phyloP scores from a whole-genome alignment of 2,888 invertebrate genomes.

The Aphodius sticticus region DNA sequence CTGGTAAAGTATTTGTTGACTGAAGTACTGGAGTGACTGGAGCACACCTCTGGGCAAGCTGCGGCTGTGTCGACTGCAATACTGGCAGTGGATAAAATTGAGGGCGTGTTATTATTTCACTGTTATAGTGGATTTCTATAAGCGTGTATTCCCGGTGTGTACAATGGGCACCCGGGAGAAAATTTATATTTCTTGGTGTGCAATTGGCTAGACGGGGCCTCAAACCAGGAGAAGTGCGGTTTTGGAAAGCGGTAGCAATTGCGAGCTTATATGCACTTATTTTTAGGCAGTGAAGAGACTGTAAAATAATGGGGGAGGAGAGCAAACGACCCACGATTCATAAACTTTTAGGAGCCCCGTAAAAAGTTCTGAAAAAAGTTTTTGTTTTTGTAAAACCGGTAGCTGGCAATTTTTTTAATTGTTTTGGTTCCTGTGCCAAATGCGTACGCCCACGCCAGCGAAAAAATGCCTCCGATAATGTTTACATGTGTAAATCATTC shows the following conservation, averaged over 20 bases:
- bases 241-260: slow-evolving; percentile 44
- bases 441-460: not conserved
- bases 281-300: slow-evolving; percentile 31
- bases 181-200: slow-evolving; percentile 45
- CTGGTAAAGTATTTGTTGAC: slow-evolving; percentile 1
- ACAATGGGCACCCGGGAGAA: slow-evolving; percentile 48
- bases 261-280: slow-evolving; percentile 31
- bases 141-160: slow-evolving; percentile 47
- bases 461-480: not conserved
- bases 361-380: not conserved
- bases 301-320: slow-evolving; percentile 1
- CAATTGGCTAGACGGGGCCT: slow-evolving; percentile 43
- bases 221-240: slow-evolving; percentile 43
- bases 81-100: slow-evolving; percentile 38
- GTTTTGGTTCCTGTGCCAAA: not conserved
- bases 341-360: slow-evolving; percentile 30
- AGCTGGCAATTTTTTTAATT: not conserved
- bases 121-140: slow-evolving; percentile 58
- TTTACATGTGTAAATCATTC: not conserved
- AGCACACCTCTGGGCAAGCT: slow-evolving; percentile 4
- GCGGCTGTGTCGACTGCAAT: slow-evolving; percentile 27
- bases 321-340: slow-evolving; percentile 10
- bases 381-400: not conserved
- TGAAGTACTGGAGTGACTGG: not conserved
- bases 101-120: slow-evolving; percentile 44